These are phyloP conservation scores for Villa cingulata DNA, from an alignment of 2,888 invertebrate genomes.

Conservation along the genomic window DNA sequence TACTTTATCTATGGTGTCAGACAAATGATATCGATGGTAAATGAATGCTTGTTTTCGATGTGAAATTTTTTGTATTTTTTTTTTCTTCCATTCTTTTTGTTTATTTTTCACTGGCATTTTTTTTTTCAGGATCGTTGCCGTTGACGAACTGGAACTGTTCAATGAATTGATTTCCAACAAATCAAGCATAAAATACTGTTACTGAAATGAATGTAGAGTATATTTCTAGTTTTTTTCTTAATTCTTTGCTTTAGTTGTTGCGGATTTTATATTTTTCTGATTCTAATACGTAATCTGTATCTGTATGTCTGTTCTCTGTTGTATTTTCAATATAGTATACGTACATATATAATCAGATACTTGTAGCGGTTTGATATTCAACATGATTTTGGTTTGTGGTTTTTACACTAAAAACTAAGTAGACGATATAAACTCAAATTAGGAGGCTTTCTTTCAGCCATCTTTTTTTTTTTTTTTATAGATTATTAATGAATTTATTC, in stretches of 20 bases:
- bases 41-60: neutral
- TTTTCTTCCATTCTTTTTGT: neutral
- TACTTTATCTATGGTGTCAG: too few species aligned
- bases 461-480: neutral
- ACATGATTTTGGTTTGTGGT: slow-evolving; percentile 14
- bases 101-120: slow-evolving; percentile 1
- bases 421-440: slow-evolving; percentile 7
- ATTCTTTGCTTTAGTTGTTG: too few species aligned
- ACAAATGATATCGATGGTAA: neutral
- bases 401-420: slow-evolving; percentile 12
- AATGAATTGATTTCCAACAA: slow-evolving; percentile 6
- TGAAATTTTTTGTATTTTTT: neutral
- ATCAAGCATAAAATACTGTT: slow-evolving; percentile 9
- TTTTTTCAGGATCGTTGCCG: slow-evolving; percentile 2
- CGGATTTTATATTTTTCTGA: too few species aligned
- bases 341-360: slow-evolving; percentile 10
- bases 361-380: slow-evolving; percentile 15
- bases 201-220: slow-evolving; percentile 6
- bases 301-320: too few species aligned
- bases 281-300: too few species aligned
- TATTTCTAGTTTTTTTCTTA: neutral
- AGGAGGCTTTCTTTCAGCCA: neutral
- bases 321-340: too few species aligned
- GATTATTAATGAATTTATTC: too few species aligned
- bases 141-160: slow-evolving; percentile 6